Evolutionary conservation across 2,797 vertebrate genomes (phyloP).

Genomic region (Gymnopithys bicolor): DNA sequence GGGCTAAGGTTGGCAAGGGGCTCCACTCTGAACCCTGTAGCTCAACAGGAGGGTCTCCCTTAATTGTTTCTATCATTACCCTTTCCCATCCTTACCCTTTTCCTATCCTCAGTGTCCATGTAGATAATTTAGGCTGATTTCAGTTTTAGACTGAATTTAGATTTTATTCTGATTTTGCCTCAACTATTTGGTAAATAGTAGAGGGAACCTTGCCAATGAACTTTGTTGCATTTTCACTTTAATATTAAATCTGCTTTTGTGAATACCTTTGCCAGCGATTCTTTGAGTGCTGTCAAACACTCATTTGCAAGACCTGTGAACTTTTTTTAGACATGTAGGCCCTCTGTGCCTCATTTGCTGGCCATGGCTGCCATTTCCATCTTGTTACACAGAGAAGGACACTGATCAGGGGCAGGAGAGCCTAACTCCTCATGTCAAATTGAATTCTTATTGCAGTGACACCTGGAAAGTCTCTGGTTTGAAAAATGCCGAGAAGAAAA

Average conservation of each 20-base stretch:
- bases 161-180: background rate
- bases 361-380: background rate
- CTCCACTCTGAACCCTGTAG: background rate
- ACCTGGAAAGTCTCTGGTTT: background rate
- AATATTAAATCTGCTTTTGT: background rate
- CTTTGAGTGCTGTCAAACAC: background rate
- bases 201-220: background rate
- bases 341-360: background rate
- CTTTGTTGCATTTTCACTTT: background rate
- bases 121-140: background rate
- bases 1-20: background rate
- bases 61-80: background rate
- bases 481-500: background rate
- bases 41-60: background rate
- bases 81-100: background rate
- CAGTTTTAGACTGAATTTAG: background rate
- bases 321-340: background rate
- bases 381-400: background rate
- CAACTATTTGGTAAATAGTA: background rate
- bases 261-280: background rate
- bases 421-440: background rate
- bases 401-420: background rate
- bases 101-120: background rate
- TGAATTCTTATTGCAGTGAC: background rate
- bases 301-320: background rate